A percentile compares a stretch with the other conserved stretches of the same genome.
These are phyloP conservation scores for Ahaetulla prasina DNA, from an alignment of 2,113 vertebrate genomes.

Conservation along the genomic window DNA sequence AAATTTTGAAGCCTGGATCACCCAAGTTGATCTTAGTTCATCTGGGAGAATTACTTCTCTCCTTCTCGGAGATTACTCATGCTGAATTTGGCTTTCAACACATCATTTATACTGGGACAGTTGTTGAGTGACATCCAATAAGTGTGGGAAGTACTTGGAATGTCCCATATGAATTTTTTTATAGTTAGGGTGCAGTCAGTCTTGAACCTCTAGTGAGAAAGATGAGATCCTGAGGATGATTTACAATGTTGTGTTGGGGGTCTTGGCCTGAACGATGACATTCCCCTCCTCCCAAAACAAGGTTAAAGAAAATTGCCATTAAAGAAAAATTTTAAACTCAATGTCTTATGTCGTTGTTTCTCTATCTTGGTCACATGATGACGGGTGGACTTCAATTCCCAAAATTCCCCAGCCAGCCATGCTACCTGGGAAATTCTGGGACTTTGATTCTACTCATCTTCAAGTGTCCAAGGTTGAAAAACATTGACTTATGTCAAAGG, in stretches of 20 bases:
- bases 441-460: not conserved
- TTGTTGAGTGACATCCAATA: not conserved
- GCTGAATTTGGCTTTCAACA: not conserved
- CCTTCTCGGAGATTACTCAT: not conserved
- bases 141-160: not conserved
- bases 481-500: not conserved
- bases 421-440: not conserved
- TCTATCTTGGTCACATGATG: too few relatives aligned
- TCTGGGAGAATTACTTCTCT: not conserved
- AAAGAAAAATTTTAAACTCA: not conserved
- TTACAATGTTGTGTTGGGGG: not conserved
- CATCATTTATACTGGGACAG: not conserved
- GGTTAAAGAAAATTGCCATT: not conserved
- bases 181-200: not conserved
- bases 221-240: not conserved
- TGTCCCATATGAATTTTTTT: not conserved
- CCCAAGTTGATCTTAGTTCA: not conserved
- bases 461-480: not conserved
- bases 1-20: not conserved
- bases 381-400: too few relatives aligned
- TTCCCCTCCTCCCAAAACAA: not conserved
- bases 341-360: too few relatives aligned
- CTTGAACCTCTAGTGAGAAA: not conserved
- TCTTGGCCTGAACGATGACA: not conserved
- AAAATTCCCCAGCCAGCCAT: too few relatives aligned